Conservation (phyloP, 2,797 vertebrate genomes). For the Danio kyathit region DNA sequence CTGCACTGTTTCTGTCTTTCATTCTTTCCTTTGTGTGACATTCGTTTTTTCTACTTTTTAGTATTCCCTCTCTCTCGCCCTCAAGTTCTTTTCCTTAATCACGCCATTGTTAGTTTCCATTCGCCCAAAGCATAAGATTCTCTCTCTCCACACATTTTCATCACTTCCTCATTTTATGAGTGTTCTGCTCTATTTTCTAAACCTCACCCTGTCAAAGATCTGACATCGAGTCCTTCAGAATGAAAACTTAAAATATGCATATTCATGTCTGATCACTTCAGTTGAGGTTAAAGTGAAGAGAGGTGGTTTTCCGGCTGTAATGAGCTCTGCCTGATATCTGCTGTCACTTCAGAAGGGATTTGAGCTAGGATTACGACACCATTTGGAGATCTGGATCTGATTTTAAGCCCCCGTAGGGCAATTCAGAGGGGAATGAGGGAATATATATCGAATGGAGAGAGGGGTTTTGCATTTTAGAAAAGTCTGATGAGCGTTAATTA, state of each 20-base stretch:
- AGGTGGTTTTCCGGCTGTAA: conserved; percentile 8
- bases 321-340: conserved; percentile 34
- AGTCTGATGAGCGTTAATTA: conserved; percentile 30
- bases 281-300: conserved; percentile 12
- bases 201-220: conserved; percentile 25
- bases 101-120: conserved; percentile 1
- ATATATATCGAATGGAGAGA: conserved; percentile 11
- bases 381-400: conserved; percentile 28
- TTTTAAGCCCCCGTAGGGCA: conserved; percentile 4
- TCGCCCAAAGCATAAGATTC: background rate
- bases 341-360: conserved; percentile 35
- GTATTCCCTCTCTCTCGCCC: background rate
- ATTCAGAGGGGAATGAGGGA: conserved; percentile 29
- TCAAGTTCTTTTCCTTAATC: conserved; percentile 3
- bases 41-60: background rate
- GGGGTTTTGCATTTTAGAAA: conserved; percentile 13
- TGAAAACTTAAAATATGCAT: conserved; percentile 39
- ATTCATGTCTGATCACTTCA: conserved; percentile 23
- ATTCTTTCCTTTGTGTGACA: background rate
- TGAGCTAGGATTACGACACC: conserved; percentile 40
- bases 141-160: background rate
- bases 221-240: conserved; percentile 22
- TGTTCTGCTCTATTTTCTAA: conserved; percentile 20
- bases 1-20: background rate
- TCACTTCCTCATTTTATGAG: background rate